Percentiles rank a stretch among this genome's conserved stretches.
These are phyloP conservation scores for Taenaris catops DNA, from an alignment of 2,888 invertebrate species.

Conservation along the genomic window DNA sequence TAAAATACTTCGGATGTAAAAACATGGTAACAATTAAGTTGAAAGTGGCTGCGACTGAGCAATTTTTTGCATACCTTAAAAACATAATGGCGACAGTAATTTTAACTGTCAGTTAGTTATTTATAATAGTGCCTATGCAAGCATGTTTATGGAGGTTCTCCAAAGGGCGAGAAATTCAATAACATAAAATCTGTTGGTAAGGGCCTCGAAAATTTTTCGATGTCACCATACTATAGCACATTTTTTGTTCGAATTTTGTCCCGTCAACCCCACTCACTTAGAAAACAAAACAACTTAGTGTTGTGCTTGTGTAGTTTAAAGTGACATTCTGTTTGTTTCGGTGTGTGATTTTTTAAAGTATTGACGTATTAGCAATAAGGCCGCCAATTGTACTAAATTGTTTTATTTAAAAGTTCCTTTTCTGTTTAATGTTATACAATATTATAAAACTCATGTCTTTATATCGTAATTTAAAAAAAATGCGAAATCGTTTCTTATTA, in stretches of 20 bases:
- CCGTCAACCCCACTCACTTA: slow-evolving; percentile 65
- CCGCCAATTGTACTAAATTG: no score
- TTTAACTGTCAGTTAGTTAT: slow-evolving; percentile 48
- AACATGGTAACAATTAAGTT: slow-evolving; percentile 3
- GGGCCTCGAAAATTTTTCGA: slow-evolving; percentile 55
- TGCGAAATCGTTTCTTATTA: no score
- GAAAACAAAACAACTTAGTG: slow-evolving; percentile 39
- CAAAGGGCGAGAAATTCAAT: slow-evolving; percentile 61
- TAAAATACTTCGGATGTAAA: no score
- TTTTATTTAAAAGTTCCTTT: no score
- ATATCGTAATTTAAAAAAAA: no score
- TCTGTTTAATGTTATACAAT: no score
- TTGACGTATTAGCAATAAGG: no score
- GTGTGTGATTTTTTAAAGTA: no score
- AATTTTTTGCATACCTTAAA: slow-evolving; percentile 25
- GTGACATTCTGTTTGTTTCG: no score
- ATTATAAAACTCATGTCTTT: no score
- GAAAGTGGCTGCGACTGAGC: background rate
- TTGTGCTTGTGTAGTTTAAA: slow-evolving; percentile 28
- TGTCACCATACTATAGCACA: slow-evolving; percentile 54
- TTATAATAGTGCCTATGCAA: slow-evolving; percentile 42
- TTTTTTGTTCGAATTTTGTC: slow-evolving; percentile 53
- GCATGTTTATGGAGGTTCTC: slow-evolving; percentile 52
- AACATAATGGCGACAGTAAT: slow-evolving; percentile 36
- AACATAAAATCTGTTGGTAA: slow-evolving; percentile 53